A percentile compares a stretch with the other conserved stretches of the same genome.
Evolutionary conservation across 2,113 vertebrate species (phyloP).

Genomic region (Pollimyrus isidori): DNA sequence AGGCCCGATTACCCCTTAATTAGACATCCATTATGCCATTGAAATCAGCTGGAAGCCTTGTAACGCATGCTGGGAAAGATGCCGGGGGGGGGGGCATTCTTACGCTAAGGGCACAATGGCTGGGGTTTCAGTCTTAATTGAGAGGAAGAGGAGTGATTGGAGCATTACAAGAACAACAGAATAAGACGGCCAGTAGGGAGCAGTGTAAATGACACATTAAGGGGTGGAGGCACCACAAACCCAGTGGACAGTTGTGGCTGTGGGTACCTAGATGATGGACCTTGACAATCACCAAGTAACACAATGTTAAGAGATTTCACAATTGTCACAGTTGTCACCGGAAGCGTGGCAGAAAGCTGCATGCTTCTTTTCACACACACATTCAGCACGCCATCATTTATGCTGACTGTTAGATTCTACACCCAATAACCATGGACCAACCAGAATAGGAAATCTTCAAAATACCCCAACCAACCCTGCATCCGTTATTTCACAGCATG

Average conservation of each 20-base stretch:
- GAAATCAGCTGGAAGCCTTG: conserved; percentile 24
- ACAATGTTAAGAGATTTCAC: neutral
- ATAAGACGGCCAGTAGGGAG: no score
- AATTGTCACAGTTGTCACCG: neutral
- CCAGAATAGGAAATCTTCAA: neutral
- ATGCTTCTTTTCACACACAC: neutral
- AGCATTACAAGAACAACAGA: neutral
- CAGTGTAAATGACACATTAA: neutral
- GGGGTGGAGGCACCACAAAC: neutral
- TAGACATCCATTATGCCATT: conserved; percentile 32
- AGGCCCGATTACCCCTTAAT: conserved; percentile 38
- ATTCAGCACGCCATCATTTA: neutral
- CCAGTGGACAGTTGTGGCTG: conserved; percentile 4
- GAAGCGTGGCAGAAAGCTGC: neutral
- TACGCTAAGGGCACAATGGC: conserved; percentile 27
- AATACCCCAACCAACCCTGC: neutral
- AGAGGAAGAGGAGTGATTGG: neutral
- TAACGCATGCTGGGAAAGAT: conserved; percentile 9
- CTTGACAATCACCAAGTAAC: conserved; percentile 19
- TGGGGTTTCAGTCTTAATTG: conserved; percentile 7
- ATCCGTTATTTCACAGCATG: neutral
- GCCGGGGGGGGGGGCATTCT: neutral
- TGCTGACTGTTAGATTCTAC: neutral
- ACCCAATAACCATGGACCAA: neutral
- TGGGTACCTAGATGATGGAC: neutral